Percentiles rank a stretch among this genome's conserved stretches.
Conservation (phyloP, 2,797 vertebrate genomes). For the Australoheros facetus region DNA sequence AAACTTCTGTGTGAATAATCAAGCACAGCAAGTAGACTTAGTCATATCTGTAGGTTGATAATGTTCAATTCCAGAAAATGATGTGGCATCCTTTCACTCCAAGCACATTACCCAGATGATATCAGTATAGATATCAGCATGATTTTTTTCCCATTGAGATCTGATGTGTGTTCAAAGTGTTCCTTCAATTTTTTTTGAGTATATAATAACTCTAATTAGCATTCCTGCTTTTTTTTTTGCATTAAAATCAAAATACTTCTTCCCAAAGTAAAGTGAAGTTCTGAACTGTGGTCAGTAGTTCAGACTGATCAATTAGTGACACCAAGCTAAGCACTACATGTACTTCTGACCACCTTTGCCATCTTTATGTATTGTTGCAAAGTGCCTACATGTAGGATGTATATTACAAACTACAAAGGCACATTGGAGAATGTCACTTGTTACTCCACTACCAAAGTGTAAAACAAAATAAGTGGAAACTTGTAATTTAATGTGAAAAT, state of each 20-base stretch:
- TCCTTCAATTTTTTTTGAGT: too few relatives aligned
- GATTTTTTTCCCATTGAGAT: too few relatives aligned
- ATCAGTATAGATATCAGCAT: too few relatives aligned
- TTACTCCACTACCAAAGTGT: background rate
- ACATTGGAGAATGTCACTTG: fast-evolving
- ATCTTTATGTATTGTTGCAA: background rate
- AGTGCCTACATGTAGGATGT: background rate
- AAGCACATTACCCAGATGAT: too few relatives aligned
- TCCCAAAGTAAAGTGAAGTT: background rate
- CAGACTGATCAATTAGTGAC: background rate
- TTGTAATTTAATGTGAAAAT: background rate
- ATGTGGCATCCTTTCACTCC: too few relatives aligned
- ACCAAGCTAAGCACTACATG: background rate
- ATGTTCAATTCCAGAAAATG: too few relatives aligned
- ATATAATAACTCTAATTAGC: too few relatives aligned
- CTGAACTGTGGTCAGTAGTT: background rate
- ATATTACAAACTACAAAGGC: background rate
- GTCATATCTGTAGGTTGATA: too few relatives aligned
- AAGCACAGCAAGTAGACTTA: background rate
- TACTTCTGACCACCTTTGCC: background rate
- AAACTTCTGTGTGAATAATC: constrained; percentile 3
- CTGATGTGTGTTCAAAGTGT: too few relatives aligned
- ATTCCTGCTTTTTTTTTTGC: too few relatives aligned
- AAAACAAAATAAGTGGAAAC: background rate
- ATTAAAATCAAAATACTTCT: too few relatives aligned